Percentiles rank a stretch among this genome's conserved stretches.
Evolutionary conservation across 2,888 invertebrate species (phyloP).

Genomic region (Hypomecis atomaria): DNA sequence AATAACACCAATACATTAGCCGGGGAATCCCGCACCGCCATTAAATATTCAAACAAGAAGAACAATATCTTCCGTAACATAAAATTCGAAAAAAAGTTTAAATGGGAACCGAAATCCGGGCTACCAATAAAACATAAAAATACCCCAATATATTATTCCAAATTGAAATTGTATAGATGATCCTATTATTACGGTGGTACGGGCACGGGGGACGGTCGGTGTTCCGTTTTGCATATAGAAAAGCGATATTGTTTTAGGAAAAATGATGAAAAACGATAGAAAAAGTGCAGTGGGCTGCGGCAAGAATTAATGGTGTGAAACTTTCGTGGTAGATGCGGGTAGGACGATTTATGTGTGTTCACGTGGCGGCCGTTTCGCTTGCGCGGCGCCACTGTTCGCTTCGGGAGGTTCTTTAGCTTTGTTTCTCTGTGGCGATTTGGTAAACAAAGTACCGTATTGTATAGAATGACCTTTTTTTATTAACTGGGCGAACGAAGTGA

Average conservation of each 20-base stretch:
- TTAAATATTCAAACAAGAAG: conserved; percentile 49
- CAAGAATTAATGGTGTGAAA: conserved; percentile 81
- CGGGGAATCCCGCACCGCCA: conserved; percentile 45
- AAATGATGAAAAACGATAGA: conserved; percentile 47
- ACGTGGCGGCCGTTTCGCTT: conserved; percentile 49
- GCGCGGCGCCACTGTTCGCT: conserved; percentile 34
- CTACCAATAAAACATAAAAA: conserved; percentile 77
- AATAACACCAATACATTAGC: conserved; percentile 54
- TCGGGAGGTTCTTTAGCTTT: conserved; percentile 29
- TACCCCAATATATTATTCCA: conserved; percentile 74
- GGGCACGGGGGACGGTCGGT: conserved; percentile 55
- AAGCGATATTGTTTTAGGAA: conserved; percentile 54
- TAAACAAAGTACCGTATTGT: neutral
- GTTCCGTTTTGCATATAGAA: conserved; percentile 74
- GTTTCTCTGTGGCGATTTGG: conserved; percentile 5
- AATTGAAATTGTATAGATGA: conserved; percentile 74
- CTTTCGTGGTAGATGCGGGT: conserved; percentile 61
- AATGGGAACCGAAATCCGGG: conserved; percentile 72
- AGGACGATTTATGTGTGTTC: conserved; percentile 71
- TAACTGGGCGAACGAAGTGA: too few relatives aligned
- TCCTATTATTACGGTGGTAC: conserved; percentile 71
- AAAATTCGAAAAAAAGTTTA: conserved; percentile 81
- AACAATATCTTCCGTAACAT: conserved; percentile 80
- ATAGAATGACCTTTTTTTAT: neutral
- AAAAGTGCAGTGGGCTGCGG: conserved; percentile 77